These are phyloP conservation scores for Otolemur crassicaudatus DNA, from an alignment of 2,797 vertebrate species.

Conservation along the genomic window DNA sequence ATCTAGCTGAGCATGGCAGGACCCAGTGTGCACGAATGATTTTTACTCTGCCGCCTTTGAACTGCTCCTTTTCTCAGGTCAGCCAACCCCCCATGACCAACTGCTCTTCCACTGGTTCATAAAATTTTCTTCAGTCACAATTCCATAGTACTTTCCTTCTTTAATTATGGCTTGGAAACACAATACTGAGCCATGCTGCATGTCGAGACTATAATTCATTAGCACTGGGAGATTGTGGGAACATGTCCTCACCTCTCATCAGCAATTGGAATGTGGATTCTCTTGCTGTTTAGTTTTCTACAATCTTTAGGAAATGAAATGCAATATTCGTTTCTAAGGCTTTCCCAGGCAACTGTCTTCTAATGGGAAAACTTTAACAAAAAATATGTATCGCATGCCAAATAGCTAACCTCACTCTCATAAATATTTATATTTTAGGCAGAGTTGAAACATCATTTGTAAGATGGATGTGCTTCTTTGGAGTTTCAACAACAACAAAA, in stretches of 20 bases:
- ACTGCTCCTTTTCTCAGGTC: neutral
- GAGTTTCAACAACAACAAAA: constrained; percentile 61
- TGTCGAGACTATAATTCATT: constrained; percentile 48
- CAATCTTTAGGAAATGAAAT: constrained; percentile 66
- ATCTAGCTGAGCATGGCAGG: neutral
- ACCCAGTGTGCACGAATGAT: neutral
- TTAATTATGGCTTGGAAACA: constrained; percentile 34
- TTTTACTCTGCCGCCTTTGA: neutral
- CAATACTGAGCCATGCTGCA: neutral
- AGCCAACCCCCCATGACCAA: neutral
- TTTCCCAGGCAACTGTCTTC: constrained; percentile 78
- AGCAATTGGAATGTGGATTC: constrained; percentile 59
- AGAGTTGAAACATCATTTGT: constrained; percentile 77
- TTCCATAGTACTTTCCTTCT: neutral
- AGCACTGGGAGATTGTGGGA: constrained; percentile 60
- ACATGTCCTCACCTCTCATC: constrained; percentile 61
- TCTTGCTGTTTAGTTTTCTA: constrained; percentile 62
- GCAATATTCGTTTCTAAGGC: constrained; percentile 71
- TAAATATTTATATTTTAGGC: constrained; percentile 80
- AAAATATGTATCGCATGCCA: constrained; percentile 76
- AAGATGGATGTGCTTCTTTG: constrained; percentile 73
- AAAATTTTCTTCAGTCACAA: neutral
- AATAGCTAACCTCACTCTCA: constrained; percentile 77
- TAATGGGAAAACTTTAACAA: constrained; percentile 79
- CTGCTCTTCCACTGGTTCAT: neutral